Base-by-base conservation (phyloP, 2,888 invertebrate species). In the Eutolmus rufibarbis region DNA sequence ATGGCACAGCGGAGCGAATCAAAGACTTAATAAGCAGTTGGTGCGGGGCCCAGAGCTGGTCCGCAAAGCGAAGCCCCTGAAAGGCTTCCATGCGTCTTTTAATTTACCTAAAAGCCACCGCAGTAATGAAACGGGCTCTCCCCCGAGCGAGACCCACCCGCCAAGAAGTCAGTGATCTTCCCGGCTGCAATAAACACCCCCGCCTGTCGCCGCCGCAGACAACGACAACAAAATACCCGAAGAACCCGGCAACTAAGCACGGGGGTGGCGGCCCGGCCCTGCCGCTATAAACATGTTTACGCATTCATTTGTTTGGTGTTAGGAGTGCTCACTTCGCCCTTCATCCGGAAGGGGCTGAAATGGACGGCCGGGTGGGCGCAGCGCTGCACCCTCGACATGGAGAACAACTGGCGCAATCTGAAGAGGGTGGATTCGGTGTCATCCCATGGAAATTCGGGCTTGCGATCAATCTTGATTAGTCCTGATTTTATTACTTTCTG, bases 391-490 rank as follows among this genome's bases (percentile, higher is more conserved):
- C 56, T 31, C 56, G 1, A 86, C 81, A 81, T 34, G 8, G 37
- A 78, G 40, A 77, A 77, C 86, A 86, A 86, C 76, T 86, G 86
- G 28, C 51, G 28, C 9, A 56, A 56, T 86, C 74, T 57, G 9
- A 19, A 7, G 66, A 84, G 86, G 86, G 74, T 86, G 86, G 57
- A 76, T 76, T 23, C 51, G 40, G 56, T 86, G 37, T 86, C 56
- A 37, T 77, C 77, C 12, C 23, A 28, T 51, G 51, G 19, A 34
- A 43, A 51, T 31, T 37, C 57, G 40, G 92, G 91, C 91, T 91
- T 90, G 89, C 92, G 91, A 92, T 92, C 92, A 92, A 92, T 92
- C 92, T 92, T 92, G 92, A 92, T 92, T 92, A 92, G 91, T 91
- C 89, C 91, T 92, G 92, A 92, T 92, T 92, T 92, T 90, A 90